These are phyloP conservation scores for Mareca penelope DNA, from an alignment of 2,797 vertebrate species.

Conservation along the genomic window DNA sequence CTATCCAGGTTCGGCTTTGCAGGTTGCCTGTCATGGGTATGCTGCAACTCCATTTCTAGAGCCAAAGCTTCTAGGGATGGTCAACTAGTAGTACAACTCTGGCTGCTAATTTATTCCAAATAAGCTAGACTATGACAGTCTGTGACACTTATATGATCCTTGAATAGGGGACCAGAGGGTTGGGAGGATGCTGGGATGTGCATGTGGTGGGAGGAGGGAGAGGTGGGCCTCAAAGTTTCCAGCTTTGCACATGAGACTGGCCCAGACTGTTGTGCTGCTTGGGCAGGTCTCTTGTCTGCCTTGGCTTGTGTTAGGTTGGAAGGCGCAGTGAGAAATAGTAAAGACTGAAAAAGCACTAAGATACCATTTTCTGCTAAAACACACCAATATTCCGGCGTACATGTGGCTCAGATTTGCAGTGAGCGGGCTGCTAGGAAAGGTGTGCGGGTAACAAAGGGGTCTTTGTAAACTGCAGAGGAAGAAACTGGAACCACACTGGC, in stretches of 20 bases:
- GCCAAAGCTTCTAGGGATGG: background rate
- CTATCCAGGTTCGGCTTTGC: background rate
- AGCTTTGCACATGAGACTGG: accelerated
- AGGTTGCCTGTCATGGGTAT: background rate
- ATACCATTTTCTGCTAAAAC: background rate
- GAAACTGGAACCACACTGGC: background rate
- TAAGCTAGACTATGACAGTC: background rate
- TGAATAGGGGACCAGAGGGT: background rate
- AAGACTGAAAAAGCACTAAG: background rate
- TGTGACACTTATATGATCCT: background rate
- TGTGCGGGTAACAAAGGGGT: background rate
- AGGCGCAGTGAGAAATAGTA: background rate
- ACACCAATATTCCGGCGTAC: background rate
- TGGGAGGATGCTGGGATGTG: background rate
- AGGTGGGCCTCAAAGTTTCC: background rate
- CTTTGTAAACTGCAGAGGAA: background rate
- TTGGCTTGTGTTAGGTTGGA: accelerated
- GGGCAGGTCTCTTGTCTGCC: background rate
- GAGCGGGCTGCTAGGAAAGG: background rate
- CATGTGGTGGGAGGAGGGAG: background rate
- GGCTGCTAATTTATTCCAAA: background rate
- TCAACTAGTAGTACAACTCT: background rate
- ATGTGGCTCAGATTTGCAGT: background rate
- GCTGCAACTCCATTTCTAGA: background rate
- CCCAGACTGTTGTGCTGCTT: background rate